phyloP scores from a whole-genome alignment of 2,113 vertebrate species.

The Tachysurus vachellii region DNA sequence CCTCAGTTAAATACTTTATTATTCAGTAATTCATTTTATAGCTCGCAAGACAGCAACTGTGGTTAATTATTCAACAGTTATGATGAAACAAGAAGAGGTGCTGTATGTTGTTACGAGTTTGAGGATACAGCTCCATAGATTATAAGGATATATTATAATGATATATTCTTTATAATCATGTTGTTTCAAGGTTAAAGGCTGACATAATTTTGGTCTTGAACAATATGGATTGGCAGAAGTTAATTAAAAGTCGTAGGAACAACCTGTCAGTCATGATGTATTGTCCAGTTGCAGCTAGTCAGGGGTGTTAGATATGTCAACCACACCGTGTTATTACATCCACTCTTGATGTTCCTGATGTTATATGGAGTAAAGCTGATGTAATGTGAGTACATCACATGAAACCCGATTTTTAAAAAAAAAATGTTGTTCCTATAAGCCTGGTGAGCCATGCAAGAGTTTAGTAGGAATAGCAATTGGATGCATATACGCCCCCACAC shows the following conservation, averaged over 20 bases:
- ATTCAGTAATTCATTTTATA: background rate
- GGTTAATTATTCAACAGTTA: background rate
- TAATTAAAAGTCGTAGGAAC: background rate
- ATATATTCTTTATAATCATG: background rate
- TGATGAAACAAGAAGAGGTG: background rate
- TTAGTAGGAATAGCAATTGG: slow-evolving; percentile 3
- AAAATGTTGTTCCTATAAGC: background rate
- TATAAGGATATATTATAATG: background rate
- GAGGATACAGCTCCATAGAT: background rate
- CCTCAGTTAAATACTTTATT: background rate
- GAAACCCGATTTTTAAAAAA: slow-evolving; percentile 26
- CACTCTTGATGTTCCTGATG: background rate
- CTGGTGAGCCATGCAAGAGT: slow-evolving; percentile 23
- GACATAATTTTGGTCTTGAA: background rate
- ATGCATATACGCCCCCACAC: background rate
- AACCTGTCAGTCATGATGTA: background rate
- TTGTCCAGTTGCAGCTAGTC: background rate
- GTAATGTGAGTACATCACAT: slow-evolving; percentile 10
- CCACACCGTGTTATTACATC: background rate
- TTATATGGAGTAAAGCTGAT: slow-evolving; percentile 13
- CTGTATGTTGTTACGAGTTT: background rate
- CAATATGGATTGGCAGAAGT: background rate
- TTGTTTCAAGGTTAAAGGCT: background rate
- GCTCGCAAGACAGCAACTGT: background rate
- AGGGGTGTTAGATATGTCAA: background rate